Conservation (phyloP, 2,888 invertebrate species). For the Idaea straminata region DNA sequence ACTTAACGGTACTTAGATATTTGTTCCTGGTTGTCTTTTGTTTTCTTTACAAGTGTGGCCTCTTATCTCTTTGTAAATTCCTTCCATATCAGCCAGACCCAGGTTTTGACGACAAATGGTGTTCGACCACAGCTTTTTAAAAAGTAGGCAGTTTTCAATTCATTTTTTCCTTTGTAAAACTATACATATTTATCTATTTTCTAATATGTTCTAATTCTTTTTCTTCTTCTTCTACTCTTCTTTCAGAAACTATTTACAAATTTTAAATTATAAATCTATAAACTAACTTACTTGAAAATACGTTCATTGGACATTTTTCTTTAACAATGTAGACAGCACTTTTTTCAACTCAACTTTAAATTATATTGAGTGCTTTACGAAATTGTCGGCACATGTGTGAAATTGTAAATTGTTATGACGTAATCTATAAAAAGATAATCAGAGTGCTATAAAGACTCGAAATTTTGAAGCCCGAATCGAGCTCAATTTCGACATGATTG, state of each 20-base stretch:
- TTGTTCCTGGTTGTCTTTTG: constrained; percentile 1
- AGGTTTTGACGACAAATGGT: neutral
- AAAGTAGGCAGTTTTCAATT: too few species aligned
- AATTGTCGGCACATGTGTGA: neutral
- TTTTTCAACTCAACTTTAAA: neutral
- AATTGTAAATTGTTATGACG: neutral
- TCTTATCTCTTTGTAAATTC: neutral
- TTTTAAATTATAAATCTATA: too few species aligned
- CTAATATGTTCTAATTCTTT: too few species aligned
- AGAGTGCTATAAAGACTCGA: neutral
- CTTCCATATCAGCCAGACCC: neutral
- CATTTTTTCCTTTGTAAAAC: too few species aligned
- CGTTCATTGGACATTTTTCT: neutral
- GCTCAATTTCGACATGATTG: neutral
- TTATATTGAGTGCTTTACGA: neutral
- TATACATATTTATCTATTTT: too few species aligned
- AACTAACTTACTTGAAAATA: too few species aligned
- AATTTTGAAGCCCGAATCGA: neutral
- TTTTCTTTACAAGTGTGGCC: neutral
- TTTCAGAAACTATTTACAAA: too few species aligned
- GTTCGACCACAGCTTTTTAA: neutral
- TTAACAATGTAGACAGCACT: neutral
- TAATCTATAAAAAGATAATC: neutral
- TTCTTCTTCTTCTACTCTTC: too few species aligned
- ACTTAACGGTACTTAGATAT: neutral